Conservation (phyloP, 2,888 invertebrate species). For the Xanthorhoe spadicearia region DNA sequence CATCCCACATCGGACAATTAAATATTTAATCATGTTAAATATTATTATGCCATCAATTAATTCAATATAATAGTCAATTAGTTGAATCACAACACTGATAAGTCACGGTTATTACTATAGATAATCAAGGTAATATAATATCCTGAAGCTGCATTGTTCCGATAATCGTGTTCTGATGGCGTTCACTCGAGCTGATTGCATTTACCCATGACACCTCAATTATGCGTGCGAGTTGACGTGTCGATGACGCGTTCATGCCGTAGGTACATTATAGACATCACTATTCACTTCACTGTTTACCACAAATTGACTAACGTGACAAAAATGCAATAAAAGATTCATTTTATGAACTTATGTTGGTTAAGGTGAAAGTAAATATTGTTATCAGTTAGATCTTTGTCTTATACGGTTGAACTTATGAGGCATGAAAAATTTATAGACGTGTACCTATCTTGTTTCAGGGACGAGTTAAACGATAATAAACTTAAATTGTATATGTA, state of each 20-base stretch:
- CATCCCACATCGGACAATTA: no score
- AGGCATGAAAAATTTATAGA: not conserved
- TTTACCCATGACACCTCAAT: constrained; percentile 45
- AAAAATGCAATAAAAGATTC: no score
- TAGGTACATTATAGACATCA: not conserved
- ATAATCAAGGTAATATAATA: constrained; percentile 23
- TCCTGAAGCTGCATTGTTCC: constrained; percentile 47
- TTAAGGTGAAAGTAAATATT: not conserved
- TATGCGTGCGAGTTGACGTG: constrained; percentile 16
- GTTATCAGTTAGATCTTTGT: not conserved
- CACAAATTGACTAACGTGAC: not conserved
- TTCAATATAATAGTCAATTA: not conserved
- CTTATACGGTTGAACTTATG: not conserved
- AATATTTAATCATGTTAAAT: not conserved
- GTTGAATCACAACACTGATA: not conserved
- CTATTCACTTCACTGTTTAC: not conserved
- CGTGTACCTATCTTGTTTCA: constrained; percentile 6
- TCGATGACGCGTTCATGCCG: constrained; percentile 24
- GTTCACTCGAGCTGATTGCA: constrained; percentile 43
- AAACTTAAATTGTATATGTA: constrained; percentile 76
- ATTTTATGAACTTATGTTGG: not conserved
- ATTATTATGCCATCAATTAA: not conserved
- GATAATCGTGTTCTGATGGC: constrained; percentile 47
- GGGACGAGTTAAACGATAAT: constrained; percentile 30
- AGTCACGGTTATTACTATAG: not conserved